Evolutionary conservation across 1,140 invertebrate species (phyloP), one percentile per base, ranked within the genome.

Genomic region (Neodiprion pinetum): DNA sequence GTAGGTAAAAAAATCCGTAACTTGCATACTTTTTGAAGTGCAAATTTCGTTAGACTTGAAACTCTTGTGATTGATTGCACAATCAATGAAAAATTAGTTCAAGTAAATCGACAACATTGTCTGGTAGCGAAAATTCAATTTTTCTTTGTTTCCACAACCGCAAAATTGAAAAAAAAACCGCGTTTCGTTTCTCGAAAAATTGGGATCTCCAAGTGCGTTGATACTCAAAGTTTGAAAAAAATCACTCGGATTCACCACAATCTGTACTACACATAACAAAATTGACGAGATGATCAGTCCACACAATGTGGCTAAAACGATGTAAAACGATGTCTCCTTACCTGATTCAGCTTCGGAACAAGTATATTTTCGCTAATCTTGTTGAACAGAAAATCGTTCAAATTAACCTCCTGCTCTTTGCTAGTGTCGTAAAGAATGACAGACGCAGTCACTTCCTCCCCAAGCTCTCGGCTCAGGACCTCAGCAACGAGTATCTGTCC

Each of bases 361-460:
- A 74, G 74, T 72, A 76, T 73, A 9, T 77, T 77, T 4, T 78
- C 21, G 0, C 79, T 47, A 0, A 88, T 80, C 9, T 5, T 21
- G n/a, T 74, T 73, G 10, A 73, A 17, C 17, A 80, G 48, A 4
- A 76, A 4, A 7, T 82, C 61, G 71, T 89, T 89, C 0, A 88
- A 4, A 75, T 87, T 82, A 7, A 85, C 21, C 23, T 84, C 82
- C 0, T 80, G 74, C 7, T 77, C 76, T 4, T 80, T 74, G 1
- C 70, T 70, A 0, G 80, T 84, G 66, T 81, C 82, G n/a, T 79
- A 83, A 72, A 85, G 80, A 7, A 78, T 49, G 40, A 77, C 82
- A 1, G 23, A 75, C 1, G 74, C 74, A 0, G 72, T 75, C 0
- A 65, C 53, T 10, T 72, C 77, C 10, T 77, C 66, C 10, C 72